phyloP scores from a whole-genome alignment of 2,113 vertebrate genomes.

The Tyto alba region DNA sequence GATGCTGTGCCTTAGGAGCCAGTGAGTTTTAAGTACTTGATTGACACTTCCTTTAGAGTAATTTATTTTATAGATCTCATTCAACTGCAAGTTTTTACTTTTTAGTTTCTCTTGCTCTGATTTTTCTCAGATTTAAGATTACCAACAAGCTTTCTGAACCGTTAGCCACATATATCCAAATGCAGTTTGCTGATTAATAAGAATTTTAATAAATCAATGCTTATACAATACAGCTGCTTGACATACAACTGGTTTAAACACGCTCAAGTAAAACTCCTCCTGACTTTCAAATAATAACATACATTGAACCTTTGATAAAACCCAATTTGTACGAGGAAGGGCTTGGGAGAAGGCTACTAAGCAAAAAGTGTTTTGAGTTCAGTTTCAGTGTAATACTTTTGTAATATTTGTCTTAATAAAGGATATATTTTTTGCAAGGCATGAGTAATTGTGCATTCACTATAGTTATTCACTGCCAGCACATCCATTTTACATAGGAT shows the following conservation, averaged over 20 bases:
- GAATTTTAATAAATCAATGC: neutral
- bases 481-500: neutral
- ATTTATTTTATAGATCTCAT: slow-evolving; percentile 11
- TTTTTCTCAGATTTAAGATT: neutral
- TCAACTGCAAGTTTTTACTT: neutral
- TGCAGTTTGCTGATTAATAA: neutral
- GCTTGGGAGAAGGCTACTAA: neutral
- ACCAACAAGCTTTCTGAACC: neutral
- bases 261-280: neutral
- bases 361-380: neutral
- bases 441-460: neutral
- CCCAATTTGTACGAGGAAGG: neutral
- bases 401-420: neutral
- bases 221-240: neutral
- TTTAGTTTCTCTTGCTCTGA: neutral
- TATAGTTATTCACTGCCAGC: neutral
- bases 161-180: neutral
- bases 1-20: neutral
- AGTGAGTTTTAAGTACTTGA: slow-evolving; percentile 20
- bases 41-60: neutral
- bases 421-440: neutral
- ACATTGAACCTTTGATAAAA: neutral
- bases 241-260: neutral
- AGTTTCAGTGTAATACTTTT: neutral
- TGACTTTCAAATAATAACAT: neutral